Percentiles rank a stretch among this genome's conserved stretches.
These are phyloP conservation scores for Raphicerus campestris DNA, from an alignment of 2,113 vertebrate species.

Conservation along the genomic window DNA sequence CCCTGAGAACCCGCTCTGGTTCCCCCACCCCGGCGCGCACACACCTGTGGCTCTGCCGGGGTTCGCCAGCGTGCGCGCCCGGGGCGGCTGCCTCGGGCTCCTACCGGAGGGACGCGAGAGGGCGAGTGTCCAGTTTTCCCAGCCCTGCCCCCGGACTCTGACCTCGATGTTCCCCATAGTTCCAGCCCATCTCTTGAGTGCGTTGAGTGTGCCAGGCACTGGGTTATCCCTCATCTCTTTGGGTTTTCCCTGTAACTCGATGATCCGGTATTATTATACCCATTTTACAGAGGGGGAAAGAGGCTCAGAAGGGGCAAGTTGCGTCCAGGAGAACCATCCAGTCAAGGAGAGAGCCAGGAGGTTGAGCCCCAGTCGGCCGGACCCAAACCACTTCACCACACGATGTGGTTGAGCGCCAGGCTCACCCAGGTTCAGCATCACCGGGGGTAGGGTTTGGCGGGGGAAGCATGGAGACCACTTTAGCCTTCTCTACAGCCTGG, in stretches of 20 bases:
- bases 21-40: neutral
- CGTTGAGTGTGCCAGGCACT: neutral
- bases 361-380: neutral
- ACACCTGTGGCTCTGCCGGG: constrained; percentile 55
- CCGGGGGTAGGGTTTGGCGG: neutral
- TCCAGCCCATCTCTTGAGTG: neutral
- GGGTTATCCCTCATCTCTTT: neutral
- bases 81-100: neutral
- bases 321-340: neutral
- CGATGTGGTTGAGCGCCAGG: accelerated
- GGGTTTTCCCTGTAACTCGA: neutral
- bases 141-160: neutral
- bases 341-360: neutral
- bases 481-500: too few species aligned
- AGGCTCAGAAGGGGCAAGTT: neutral
- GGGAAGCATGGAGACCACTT: neutral
- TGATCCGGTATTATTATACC: neutral
- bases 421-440: neutral
- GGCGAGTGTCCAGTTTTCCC: too few species aligned
- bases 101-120: accelerated
- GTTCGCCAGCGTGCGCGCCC: neutral
- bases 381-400: neutral
- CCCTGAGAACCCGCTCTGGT: neutral
- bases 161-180: neutral
- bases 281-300: constrained; percentile 17